These are phyloP conservation scores for Orthosia incerta DNA, from an alignment of 2,888 invertebrate genomes.

Conservation along the genomic window DNA sequence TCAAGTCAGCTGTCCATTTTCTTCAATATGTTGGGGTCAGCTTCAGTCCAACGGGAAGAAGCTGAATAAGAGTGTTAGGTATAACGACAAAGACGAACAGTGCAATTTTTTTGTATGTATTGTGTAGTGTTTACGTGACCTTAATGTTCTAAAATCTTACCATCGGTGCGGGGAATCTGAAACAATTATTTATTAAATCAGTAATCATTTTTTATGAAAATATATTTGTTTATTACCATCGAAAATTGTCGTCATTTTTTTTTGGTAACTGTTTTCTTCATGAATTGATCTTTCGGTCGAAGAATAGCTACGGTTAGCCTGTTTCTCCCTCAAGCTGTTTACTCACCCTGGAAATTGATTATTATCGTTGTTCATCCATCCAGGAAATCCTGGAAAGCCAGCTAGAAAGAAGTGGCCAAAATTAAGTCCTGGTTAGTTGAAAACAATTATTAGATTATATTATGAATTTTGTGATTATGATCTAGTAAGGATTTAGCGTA, in stretches of 20 bases:
- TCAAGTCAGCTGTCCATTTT: not conserved
- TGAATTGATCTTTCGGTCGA: not conserved
- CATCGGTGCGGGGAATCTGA: conserved; percentile 67
- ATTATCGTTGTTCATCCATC: conserved; percentile 25
- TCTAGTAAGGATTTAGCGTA: not conserved
- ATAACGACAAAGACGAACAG: conserved; percentile 75
- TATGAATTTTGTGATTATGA: not conserved
- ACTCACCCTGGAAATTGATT: conserved; percentile 43
- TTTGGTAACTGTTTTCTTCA: not conserved
- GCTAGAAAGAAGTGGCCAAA: conserved; percentile 48
- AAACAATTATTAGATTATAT: conserved; percentile 17
- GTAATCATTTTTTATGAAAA: not conserved
- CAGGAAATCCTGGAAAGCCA: conserved; percentile 43
- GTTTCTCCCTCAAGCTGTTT: not conserved
- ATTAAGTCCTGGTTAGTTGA: conserved; percentile 43
- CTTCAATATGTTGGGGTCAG: not conserved
- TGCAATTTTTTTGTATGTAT: conserved; percentile 32
- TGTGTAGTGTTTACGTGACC: conserved; percentile 46
- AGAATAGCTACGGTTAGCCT: not conserved
- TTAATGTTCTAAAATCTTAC: conserved; percentile 64
- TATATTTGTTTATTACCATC: not conserved
- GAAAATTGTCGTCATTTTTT: not conserved
- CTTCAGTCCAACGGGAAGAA: not conserved
- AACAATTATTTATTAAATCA: conserved; percentile 62
- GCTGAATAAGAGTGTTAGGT: not conserved